A percentile compares a stretch with the other conserved stretches of the same genome.
phyloP scores from a whole-genome alignment of 2,113 vertebrate genomes.

The Nothocercus nigrocapillus region DNA sequence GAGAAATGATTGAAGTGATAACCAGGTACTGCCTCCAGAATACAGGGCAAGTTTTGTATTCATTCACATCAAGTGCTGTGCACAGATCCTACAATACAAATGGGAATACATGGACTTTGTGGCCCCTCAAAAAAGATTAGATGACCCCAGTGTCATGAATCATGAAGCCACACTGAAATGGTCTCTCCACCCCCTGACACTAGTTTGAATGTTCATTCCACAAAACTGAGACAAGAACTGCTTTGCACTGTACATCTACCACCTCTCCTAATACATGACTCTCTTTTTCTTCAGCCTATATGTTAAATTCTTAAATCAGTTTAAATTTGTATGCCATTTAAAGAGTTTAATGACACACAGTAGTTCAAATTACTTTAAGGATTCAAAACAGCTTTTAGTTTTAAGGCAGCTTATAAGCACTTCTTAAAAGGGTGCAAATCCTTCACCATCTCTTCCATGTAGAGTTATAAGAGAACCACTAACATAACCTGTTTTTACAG shows the following conservation, averaged over 20 bases:
- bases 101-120: not conserved
- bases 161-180: not conserved
- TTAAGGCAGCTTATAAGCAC: not conserved
- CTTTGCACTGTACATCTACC: not conserved
- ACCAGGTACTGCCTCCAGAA: not conserved
- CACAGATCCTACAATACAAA: not conserved
- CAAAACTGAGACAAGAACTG: not conserved
- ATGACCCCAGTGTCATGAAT: not conserved
- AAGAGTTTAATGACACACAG: not conserved
- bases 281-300: not conserved
- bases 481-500: not conserved
- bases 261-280: not conserved
- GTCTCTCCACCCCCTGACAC: not conserved
- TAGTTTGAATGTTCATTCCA: not conserved
- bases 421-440: not conserved
- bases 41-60: rapidly evolving
- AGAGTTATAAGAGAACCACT: not conserved
- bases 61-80: not conserved
- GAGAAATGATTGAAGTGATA: not conserved
- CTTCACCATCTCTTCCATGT: not conserved
- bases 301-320: not conserved
- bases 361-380: not conserved
- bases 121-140: not conserved
- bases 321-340: not conserved
- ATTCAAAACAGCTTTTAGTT: not conserved